phyloP scores from a whole-genome alignment of 2,888 invertebrate species.

The Gymnosoma rotundatum region DNA sequence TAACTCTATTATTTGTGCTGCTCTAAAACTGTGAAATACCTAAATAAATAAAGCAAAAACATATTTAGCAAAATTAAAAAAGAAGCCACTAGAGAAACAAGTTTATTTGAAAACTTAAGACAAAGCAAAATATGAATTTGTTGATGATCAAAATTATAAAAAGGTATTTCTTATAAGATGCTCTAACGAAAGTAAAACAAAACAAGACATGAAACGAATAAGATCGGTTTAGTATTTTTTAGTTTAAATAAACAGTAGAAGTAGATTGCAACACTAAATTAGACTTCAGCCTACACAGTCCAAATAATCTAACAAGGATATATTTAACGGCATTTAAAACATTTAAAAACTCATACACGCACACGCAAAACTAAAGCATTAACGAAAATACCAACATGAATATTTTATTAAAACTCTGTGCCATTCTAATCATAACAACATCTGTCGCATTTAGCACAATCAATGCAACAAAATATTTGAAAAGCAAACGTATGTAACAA shows the following conservation, averaged over 20 bases:
- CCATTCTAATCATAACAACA: constrained; percentile 4
- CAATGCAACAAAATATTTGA: constrained; percentile 36
- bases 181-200: not conserved
- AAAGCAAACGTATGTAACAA: constrained; percentile 44
- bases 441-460: not conserved
- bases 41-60: no score
- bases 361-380: no score
- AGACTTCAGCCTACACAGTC: not conserved
- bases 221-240: constrained; percentile 9
- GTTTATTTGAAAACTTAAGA: no score
- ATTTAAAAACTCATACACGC: no score
- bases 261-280: not conserved
- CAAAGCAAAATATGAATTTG: no score
- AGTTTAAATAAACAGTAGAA: not conserved
- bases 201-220: not conserved
- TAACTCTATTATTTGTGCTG: no score
- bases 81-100: no score
- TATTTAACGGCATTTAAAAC: no score
- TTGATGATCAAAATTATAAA: no score
- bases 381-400: not conserved
- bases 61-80: no score
- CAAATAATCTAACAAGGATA: not conserved
- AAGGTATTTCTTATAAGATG: not conserved
- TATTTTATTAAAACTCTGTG: not conserved
- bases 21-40: no score